phyloP scores from a whole-genome alignment of 2,888 invertebrate species.

The Callosobruchus maculatus region DNA sequence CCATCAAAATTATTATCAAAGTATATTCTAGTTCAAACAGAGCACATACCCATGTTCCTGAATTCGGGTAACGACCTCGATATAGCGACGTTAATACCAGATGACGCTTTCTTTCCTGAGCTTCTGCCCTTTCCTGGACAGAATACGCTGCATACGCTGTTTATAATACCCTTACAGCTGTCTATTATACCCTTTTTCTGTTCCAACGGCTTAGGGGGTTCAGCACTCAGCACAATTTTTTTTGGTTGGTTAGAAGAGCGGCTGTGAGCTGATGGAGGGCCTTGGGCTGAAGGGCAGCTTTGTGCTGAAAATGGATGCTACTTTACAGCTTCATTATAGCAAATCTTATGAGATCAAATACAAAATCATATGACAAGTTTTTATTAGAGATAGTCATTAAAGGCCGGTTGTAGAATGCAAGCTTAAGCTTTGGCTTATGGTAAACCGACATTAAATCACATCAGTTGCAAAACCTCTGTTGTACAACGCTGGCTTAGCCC shows the following conservation, averaged over 20 bases:
- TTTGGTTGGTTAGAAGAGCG: neutral
- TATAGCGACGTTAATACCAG: neutral
- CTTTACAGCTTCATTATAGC: too few relatives aligned
- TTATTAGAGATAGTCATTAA: too few relatives aligned
- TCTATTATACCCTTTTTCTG: slow-evolving; percentile 1
- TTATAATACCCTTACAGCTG: slow-evolving; percentile 11
- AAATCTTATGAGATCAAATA: too few relatives aligned
- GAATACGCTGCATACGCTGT: slow-evolving; percentile 9
- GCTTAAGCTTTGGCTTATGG: too few relatives aligned
- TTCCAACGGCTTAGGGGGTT: neutral
- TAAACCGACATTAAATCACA: too few relatives aligned
- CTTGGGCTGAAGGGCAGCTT: neutral
- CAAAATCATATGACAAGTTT: too few relatives aligned
- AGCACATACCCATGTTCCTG: neutral
- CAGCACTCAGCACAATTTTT: neutral
- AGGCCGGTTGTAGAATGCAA: too few relatives aligned
- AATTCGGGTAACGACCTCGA: slow-evolving; percentile 9
- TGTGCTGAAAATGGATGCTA: neutral
- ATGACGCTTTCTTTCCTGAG: slow-evolving; percentile 3
- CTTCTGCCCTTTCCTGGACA: slow-evolving; percentile 8
- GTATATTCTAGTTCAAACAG: too few relatives aligned
- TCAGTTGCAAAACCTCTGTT: too few relatives aligned
- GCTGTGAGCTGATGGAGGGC: too few relatives aligned
- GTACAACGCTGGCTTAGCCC: too few relatives aligned
- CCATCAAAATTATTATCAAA: too few relatives aligned